Base-by-base conservation (phyloP, 2,888 invertebrate genomes). In the Nemoura dubitans region DNA sequence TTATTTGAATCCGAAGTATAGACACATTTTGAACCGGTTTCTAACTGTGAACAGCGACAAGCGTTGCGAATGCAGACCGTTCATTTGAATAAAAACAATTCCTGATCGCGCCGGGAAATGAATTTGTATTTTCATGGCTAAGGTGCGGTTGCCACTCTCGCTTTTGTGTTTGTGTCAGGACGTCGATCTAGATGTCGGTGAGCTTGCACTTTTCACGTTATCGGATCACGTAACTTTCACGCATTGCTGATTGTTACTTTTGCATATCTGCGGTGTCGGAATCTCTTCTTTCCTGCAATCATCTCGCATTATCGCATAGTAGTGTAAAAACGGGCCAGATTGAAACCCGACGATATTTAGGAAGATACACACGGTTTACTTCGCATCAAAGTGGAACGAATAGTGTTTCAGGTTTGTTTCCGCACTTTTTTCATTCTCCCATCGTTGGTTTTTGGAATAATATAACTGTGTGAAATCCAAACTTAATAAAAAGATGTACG, bases 11-110 rank as follows among this genome's bases (percentile, higher is more conserved):
- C 29, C 76, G 7, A 28, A 36, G n/a, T n/a, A 78, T 27, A 26
- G 78, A 78, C 83, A 26, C 83, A 83, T 83, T 83, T 59, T 21
- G 59, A 27, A 84, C 84, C 84, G 84, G 84, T 84, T 84, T 84
- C 76, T 84, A 84, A 84, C 84, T 84, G 59, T 76, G 6, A 14
- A 29, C 76, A 2, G 27, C 76, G 28, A 30, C 27, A 76, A 76
- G 26, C 83, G 83, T 25, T 16, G 36, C 83, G 42, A 83, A 83
- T 28, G 42, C 27, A 5, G 27, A 84, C 14, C 26, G 76, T 59
- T 43, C 59, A 84, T 84, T 59, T 84, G 28, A 84, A 84, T 28
- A 84, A 84, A 84, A 84, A 84, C 84, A 28, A 26, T 26, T 59
- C 14, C 16, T 59, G 59, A 7, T 59, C 59, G 59, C 81, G n/a